Evolutionary conservation across 2,888 invertebrate species (phyloP), one percentile per base, ranked within the genome.

Genomic region (Drosophila testacea): DNA sequence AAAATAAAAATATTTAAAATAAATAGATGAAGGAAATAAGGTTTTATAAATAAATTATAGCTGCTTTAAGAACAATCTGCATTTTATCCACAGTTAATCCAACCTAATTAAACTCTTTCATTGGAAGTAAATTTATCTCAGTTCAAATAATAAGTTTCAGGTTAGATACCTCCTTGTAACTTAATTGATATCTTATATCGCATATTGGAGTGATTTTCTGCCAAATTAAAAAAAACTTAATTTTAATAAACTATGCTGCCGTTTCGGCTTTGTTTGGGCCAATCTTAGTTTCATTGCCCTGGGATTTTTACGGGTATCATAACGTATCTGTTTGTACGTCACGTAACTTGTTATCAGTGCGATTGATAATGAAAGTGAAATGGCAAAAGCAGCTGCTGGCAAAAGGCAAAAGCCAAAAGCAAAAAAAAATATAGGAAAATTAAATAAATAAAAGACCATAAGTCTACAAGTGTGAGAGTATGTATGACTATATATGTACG

Each of bases 291-390:
- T 22, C 51, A 51, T 68, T 68, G 68, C 41, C 50, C 60, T 47
- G 41, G 30, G n/a, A 16, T 13, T 30, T 38, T 28, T 30, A 28
- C 7, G 34, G 36, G 11, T 38, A n/a, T 50, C 32, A 28, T 54
- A 65, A 48, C 63, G 30, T 60, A 69, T 65, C 81, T 68, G 71
- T 61, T 73, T 54, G 57, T 72, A 81, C 83, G 83, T 83, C 84
- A 81, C 84, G 84, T 82, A 69, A 60, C 4, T 46, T 65, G 60
- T 73, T 81, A 81, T 81, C 81, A 69, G 63, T 39, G 57, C 54
- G n/a, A 57, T 66, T 77, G 79, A 72, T 75, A 83, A 77, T 66
- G 73, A 81, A 81, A 81, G 84, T 83, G 84, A 81, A 81, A 83
- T 76, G 71, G 59, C 65, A 62, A 61, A 50, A 67, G 32, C 32